These are phyloP conservation scores for Dermolepida albohirtum DNA, from an alignment of 2,888 invertebrate genomes.

Conservation along the genomic window DNA sequence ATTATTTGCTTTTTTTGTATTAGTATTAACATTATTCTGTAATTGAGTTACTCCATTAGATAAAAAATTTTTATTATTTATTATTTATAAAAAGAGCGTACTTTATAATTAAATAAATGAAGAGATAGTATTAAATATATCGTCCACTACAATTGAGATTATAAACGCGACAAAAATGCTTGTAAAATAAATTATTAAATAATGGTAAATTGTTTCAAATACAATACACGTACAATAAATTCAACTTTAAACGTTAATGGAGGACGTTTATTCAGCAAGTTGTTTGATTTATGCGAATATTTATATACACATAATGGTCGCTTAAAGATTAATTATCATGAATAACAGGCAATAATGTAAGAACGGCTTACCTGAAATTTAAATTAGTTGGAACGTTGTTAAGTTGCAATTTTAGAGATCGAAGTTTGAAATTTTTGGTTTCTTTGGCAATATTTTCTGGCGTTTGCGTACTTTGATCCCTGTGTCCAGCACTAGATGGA, in stretches of 20 bases:
- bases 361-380: constrained; percentile 68
- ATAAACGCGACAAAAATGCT: too few species aligned
- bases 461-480: constrained; percentile 79
- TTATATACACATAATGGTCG: constrained; percentile 8
- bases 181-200: too few species aligned
- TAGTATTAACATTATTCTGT: too few species aligned
- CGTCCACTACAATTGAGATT: too few species aligned
- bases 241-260: neutral
- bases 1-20: too few species aligned
- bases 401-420: constrained; percentile 71
- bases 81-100: too few species aligned
- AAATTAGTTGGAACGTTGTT: constrained; percentile 73
- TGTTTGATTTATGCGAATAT: constrained; percentile 21
- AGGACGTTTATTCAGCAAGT: constrained; percentile 6
- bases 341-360: neutral
- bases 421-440: constrained; percentile 72
- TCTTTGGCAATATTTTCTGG: constrained; percentile 78
- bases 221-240: too few species aligned
- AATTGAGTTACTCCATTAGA: too few species aligned
- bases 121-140: too few species aligned
- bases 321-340: neutral
- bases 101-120: too few species aligned
- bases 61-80: too few species aligned
- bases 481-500: constrained; percentile 60
- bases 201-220: too few species aligned